Base-by-base conservation (phyloP, 2,113 vertebrate genomes). In the Tursiops truncatus region DNA sequence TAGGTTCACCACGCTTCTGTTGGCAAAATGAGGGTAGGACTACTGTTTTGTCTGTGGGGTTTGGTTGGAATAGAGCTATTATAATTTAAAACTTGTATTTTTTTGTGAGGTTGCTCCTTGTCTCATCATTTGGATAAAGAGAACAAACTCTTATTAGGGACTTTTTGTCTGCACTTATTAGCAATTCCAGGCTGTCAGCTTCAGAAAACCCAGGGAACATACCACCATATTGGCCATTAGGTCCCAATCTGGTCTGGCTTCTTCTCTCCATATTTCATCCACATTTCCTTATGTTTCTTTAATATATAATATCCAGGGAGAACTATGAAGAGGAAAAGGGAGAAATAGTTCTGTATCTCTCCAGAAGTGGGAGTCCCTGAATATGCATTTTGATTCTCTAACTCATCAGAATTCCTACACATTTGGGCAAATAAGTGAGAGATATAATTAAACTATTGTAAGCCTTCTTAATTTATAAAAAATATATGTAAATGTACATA, bases 161-260 rank as follows among this genome's bases (percentile, higher is more conserved):
- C n/a, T 73, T 83, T 56, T 23, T 70, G 31, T 60, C 53, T 41
- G 38, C 2, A 28, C 70, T 50, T 41, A 3, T 53, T 33, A 33
- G 38, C 28, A 18, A 63, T 62, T 50, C 68, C 33, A n/a, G 28
- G 4, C 38, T 10, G 36, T 60, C 50, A 47, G 50, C 8, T 8
- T 23, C 9, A 67, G 20, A 41, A 76, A 86, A n/a, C 15, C 11
- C 50, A 62, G 38, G 11, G 21, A 20, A 28, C 28, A 62, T 17
- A 14, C 25, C 28, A 6, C n/a, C 41, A 20, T 26, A 6, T 23
- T 25, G 6, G 44, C n/a, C 41, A 70, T n/a, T 26, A 14, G 31
- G 10, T 21, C 50, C 8, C 5, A 0, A 28, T 50, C 28, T 18
- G 0, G 11, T 41, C 36, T 33, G 31, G 31, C 13, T 26, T 44